Evolutionary conservation across 2,888 invertebrate species (phyloP), one percentile per base, ranked within the genome.

Genomic region (Oxycera nigricornis): DNA sequence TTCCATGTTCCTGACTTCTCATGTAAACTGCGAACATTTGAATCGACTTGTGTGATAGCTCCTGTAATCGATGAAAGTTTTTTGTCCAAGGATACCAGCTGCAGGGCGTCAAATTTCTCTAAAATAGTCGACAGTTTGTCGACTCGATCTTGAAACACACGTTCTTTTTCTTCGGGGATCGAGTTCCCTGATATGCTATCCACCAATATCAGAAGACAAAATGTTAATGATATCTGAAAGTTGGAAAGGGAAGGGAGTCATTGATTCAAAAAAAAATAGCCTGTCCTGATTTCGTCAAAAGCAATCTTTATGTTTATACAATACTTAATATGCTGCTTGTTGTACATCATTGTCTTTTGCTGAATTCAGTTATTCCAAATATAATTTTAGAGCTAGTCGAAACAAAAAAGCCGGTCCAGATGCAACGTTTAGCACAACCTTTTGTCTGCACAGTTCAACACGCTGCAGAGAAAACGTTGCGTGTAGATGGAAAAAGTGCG

Each of bases 1-100:
- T 87, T 86, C 88, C 88, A 88, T 2, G 86, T 86, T 76, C 87
- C 87, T 0, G 87, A 86, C 67, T 87, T 84, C 77, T 87, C 87
- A 78, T 83, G 86, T 26, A 88, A 80, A 76, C 83, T 83, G 77
- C 86, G 85, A 28, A 88, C 81, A 73, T 87, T 87, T 75, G 81
- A 83, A 78, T 88, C 87, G 50, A 88, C 81, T 74, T 81, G 83
- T 2, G 83, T 81, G 2, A 88, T 79, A 1, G 83, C 81, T 9
- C 82, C 81, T 11, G 82, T 82, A 35, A 86, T 81, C 11, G 83
- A 80, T 7, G 84, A 81, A 72, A 87, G 81, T 77, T 85, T 85
- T 26, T 86, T 85, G 78, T 88, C 87, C 72, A 87, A 78, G 72
- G 85, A 84, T 20, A 80, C 82, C 68, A 85, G 77, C 78, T 86